Evolutionary conservation across 1,140 invertebrate genomes (phyloP), one percentile per base, ranked within the genome.

Genomic region (Drosophila guanche): DNA sequence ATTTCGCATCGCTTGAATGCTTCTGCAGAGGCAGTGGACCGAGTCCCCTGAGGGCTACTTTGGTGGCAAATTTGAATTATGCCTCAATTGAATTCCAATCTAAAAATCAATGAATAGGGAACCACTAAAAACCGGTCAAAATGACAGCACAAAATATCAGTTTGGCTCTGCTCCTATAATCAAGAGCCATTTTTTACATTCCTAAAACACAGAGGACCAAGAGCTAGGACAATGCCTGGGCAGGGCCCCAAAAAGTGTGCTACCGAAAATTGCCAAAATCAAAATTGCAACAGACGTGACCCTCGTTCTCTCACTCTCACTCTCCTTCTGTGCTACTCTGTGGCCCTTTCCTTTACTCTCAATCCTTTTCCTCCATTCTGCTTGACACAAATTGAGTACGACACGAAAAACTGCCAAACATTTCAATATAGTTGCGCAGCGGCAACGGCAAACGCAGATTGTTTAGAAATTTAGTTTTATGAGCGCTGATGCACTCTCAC

Each of bases 401-500:
- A 78, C 81, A 86, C 81, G 78, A 86, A 86, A 85, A 86, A 86
- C 68, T 86, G 81, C 77, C 81, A 86, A 86, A 86, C 81, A 86
- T 86, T 86, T 86, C 81, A 86, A 86, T 86, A 86, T 86, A 86
- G 81, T 86, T 86, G 73, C 83, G 80, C 77, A 80, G 74, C 66
- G 65, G 67, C 75, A 56, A 62, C 65, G 65, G 22, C 81, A 81
- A 81, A 77, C 81, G 81, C 83, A 86, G 81, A 86, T 86, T 86
- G 81, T 86, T 86, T 86, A 86, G 78, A 86, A 88, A 86, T 86
- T 86, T 88, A 81, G 81, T 88, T 88, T 81, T 81, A 88, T 86
- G 74, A 79, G 80, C 52, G 47, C 51, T 60, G 65, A 63, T 73
- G 70, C 69, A 73, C 70, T 73, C 59, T 53, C 55, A 62, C 57